Evolutionary conservation across 1,140 invertebrate species (phyloP).

Genomic region (Sitodiplosis mosellana): DNA sequence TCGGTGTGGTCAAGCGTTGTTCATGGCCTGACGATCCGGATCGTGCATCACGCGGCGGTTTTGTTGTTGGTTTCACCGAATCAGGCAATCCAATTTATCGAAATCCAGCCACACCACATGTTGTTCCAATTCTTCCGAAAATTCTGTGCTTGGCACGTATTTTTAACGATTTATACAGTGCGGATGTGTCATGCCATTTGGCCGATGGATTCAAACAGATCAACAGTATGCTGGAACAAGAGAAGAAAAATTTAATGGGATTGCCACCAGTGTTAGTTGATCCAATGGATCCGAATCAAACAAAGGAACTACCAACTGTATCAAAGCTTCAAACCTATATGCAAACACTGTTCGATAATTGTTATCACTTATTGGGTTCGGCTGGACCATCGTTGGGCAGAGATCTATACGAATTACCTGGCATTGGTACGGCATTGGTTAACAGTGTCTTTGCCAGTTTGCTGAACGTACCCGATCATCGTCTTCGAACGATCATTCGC

Average conservation of each 20-base stretch:
- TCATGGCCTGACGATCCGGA: slow-evolving; percentile 66
- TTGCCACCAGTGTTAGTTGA: slow-evolving; percentile 27
- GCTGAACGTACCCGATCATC: slow-evolving; percentile 62
- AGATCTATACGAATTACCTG: slow-evolving; percentile 58
- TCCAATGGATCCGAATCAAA: slow-evolving; percentile 27
- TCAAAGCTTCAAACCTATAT: slow-evolving; percentile 71
- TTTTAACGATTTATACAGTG: slow-evolving; percentile 61
- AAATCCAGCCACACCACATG: slow-evolving; percentile 67
- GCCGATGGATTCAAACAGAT: slow-evolving; percentile 48
- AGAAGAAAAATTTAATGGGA: slow-evolving; percentile 46
- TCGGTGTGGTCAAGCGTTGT: slow-evolving; percentile 71
- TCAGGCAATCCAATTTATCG: slow-evolving; percentile 59
- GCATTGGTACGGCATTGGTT: slow-evolving; percentile 39
- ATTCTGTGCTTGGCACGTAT: slow-evolving; percentile 53
- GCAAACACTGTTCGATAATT: slow-evolving; percentile 44
- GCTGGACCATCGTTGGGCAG: slow-evolving; percentile 59
- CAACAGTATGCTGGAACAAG: slow-evolving; percentile 48
- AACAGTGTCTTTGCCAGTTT: slow-evolving; percentile 48
- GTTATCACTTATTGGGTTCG: slow-evolving; percentile 60
- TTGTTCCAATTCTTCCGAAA: slow-evolving; percentile 58
- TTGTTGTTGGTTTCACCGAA: slow-evolving; percentile 53
- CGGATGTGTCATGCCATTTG: slow-evolving; percentile 37
- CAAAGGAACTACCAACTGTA: slow-evolving; percentile 33
- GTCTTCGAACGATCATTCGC: slow-evolving; percentile 61
- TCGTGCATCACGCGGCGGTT: slow-evolving; percentile 58